Evolutionary conservation across 2,797 vertebrate genomes (phyloP).

Genomic region (Pelodytes ibericus): DNA sequence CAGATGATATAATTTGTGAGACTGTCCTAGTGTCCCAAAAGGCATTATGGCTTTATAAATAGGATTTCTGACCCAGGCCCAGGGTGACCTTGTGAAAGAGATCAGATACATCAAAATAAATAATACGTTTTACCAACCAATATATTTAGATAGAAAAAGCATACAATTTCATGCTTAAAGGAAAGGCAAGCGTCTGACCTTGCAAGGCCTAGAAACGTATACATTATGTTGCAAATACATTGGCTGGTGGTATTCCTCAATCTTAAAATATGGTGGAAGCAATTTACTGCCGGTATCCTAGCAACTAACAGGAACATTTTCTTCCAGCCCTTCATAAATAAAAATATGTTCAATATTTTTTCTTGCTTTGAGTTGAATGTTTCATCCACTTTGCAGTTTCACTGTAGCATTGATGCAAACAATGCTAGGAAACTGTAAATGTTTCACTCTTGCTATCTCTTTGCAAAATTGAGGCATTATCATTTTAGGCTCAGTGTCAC

Average conservation of each 20-base stretch:
- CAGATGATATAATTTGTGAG: conserved; percentile 50
- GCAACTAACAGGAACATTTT: conserved; percentile 54
- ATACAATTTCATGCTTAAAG: conserved; percentile 20
- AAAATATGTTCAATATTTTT: conserved; percentile 42
- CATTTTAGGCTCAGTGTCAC: not conserved
- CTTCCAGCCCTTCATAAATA: conserved; percentile 46
- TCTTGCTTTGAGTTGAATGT: conserved; percentile 30
- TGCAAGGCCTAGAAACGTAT: conserved; percentile 30
- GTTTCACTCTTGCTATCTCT: conserved; percentile 12
- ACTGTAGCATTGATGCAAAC: conserved; percentile 19
- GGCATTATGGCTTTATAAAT: conserved; percentile 51
- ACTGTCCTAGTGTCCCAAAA: conserved; percentile 40
- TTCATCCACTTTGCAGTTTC: conserved; percentile 29
- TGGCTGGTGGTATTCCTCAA: conserved; percentile 27
- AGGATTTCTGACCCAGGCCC: conserved; percentile 36
- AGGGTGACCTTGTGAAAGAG: conserved; percentile 44
- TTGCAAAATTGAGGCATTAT: not conserved
- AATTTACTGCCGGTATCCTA: conserved; percentile 47
- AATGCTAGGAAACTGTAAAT: conserved; percentile 12
- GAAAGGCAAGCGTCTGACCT: conserved; percentile 34
- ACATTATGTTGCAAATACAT: conserved; percentile 32
- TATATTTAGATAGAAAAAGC: conserved; percentile 16
- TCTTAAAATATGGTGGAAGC: conserved; percentile 32
- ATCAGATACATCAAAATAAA: conserved; percentile 28
- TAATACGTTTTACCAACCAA: conserved; percentile 32